Conservation (phyloP, 2,888 invertebrate species). For the Onthophagus sagittarius region DNA sequence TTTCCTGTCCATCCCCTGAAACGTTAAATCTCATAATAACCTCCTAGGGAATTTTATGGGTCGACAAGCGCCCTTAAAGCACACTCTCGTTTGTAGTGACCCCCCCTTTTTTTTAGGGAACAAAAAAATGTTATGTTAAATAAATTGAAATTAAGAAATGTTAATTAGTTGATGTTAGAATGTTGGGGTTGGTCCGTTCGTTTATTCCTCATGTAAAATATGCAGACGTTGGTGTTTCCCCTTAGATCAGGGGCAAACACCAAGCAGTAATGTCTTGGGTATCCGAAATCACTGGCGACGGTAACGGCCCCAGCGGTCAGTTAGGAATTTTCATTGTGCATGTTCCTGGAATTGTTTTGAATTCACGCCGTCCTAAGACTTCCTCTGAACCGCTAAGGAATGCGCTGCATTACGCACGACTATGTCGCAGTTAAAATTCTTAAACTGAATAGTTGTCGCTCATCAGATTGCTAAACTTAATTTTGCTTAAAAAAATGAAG, state of each 20-base stretch:
- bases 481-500: background rate
- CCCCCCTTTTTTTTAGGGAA: background rate
- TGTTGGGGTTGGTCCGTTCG: background rate
- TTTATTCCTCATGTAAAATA: background rate
- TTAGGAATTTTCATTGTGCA: constrained; percentile 9
- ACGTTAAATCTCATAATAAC: constrained; percentile 22
- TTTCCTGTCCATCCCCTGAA: constrained; percentile 5
- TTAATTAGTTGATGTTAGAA: background rate
- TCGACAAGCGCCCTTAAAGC: background rate
- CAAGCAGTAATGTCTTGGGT: background rate
- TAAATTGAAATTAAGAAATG: background rate
- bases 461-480: constrained; percentile 7
- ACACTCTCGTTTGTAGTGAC: background rate
- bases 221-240: background rate
- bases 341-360: constrained; percentile 1
- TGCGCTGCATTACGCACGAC: background rate
- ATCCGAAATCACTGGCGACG: constrained; percentile 5
- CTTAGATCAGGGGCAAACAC: background rate
- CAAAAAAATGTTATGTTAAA: background rate
- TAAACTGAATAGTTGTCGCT: constrained; percentile 12
- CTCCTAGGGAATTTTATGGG: constrained; percentile 19
- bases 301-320: constrained; percentile 8
- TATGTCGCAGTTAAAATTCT: constrained; percentile 14
- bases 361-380: constrained; percentile 3
- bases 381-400: constrained; percentile 2